phyloP scores from a whole-genome alignment of 2,888 invertebrate species.

The Cepaea hortensis region DNA sequence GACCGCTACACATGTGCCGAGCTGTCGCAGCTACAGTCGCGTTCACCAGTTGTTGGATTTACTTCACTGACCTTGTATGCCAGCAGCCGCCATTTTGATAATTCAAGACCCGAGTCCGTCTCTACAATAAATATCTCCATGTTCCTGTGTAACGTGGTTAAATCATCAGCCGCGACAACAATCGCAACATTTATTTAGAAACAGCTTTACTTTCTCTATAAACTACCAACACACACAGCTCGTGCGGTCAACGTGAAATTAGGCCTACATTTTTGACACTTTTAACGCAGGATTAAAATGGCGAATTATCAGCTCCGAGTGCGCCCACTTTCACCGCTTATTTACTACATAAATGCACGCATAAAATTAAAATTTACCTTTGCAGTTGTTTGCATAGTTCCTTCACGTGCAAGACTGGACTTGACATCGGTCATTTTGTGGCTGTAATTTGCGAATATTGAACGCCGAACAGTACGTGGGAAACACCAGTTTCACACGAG shows the following conservation, averaged over 20 bases:
- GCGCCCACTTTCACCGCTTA: constrained; percentile 11
- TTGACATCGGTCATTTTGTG: constrained; percentile 69
- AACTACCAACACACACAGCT: not conserved
- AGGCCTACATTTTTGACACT: not conserved
- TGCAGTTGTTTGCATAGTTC: constrained; percentile 72
- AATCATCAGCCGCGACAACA: not conserved
- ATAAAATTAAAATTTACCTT: constrained; percentile 55
- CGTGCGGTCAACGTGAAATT: not conserved
- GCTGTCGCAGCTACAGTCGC: too few relatives aligned
- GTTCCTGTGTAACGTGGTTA: not conserved
- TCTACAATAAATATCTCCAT: not conserved
- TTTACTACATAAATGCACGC: not conserved
- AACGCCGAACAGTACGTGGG: constrained; percentile 55
- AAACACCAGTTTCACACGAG: constrained; percentile 67
- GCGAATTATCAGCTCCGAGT: constrained; percentile 14
- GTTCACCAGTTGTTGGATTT: not conserved
- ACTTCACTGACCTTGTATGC: constrained; percentile 37
- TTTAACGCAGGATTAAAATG: constrained; percentile 34
- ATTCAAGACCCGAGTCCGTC: not conserved
- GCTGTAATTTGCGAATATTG: constrained; percentile 55
- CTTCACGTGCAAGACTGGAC: constrained; percentile 64
- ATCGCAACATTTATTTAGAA: not conserved
- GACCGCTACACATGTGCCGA: too few relatives aligned
- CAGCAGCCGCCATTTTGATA: constrained; percentile 42
- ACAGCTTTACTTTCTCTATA: not conserved